Conservation (phyloP, 2,113 vertebrate genomes). For the Bagarius yarrelli region DNA sequence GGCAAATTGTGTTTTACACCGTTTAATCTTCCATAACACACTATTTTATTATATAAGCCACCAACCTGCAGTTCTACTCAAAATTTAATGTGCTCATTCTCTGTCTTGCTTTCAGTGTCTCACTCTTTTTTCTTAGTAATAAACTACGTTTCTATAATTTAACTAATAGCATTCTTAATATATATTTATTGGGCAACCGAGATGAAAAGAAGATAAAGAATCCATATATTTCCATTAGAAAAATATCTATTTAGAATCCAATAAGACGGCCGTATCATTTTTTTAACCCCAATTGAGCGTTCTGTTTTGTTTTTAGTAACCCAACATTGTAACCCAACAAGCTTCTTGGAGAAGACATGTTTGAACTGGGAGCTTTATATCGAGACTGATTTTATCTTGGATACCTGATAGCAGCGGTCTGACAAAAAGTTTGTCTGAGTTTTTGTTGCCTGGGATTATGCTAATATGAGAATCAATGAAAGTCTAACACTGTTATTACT, state of each 20-base stretch:
- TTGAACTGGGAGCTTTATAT: slow-evolving; percentile 6
- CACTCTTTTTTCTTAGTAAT: background rate
- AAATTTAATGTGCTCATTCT: background rate
- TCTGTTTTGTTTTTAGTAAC: slow-evolving; percentile 15
- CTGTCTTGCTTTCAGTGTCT: background rate
- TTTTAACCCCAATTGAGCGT: background rate
- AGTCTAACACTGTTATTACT: slow-evolving; percentile 29
- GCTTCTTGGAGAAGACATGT: background rate
- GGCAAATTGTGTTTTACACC: background rate
- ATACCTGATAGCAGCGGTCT: slow-evolving; percentile 53
- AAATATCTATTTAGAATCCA: background rate
- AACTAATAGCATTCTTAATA: background rate
- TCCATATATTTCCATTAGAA: no score
- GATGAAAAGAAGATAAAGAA: background rate
- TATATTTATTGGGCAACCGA: background rate
- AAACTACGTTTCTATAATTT: background rate
- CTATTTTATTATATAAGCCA: background rate
- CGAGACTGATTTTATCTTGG: slow-evolving; percentile 56
- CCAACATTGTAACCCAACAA: slow-evolving; percentile 47
- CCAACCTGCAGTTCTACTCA: background rate
- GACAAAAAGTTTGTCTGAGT: slow-evolving; percentile 31
- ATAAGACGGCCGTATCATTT: background rate
- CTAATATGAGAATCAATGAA: slow-evolving; percentile 18
- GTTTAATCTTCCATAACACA: background rate
- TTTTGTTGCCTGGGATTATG: slow-evolving; percentile 16